Evolutionary conservation across 2,888 invertebrate genomes (phyloP).

Genomic region (Drosophila atroscutellata): DNA sequence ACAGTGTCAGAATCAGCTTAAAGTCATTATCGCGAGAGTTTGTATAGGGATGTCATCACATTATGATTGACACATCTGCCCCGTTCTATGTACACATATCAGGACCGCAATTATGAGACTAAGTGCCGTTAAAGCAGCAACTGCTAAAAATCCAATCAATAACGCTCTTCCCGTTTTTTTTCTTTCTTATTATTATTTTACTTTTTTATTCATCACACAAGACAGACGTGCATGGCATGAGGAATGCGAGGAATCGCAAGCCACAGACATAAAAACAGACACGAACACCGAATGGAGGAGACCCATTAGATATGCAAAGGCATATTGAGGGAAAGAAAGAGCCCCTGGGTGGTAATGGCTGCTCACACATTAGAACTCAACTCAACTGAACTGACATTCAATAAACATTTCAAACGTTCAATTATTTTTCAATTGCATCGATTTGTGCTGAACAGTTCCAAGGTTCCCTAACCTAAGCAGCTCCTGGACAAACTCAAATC

Average conservation of each 20-base stretch:
- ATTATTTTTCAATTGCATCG: constrained; percentile 79
- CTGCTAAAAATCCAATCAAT: constrained; percentile 64
- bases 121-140: constrained; percentile 66
- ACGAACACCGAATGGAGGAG: constrained; percentile 8
- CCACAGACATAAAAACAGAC: constrained; percentile 21
- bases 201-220: constrained; percentile 34
- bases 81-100: constrained; percentile 35
- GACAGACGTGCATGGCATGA: constrained; percentile 56
- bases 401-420: constrained; percentile 76
- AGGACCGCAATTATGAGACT: constrained; percentile 60
- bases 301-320: constrained; percentile 52
- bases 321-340: constrained; percentile 11
- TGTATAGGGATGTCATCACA: constrained; percentile 7
- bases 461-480: constrained; percentile 14
- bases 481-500: constrained; percentile 37
- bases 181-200: constrained; percentile 17
- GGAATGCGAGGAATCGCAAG: constrained; percentile 34
- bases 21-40: constrained; percentile 15
- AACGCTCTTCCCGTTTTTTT: constrained; percentile 40
- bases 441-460: constrained; percentile 44
- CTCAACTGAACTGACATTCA: constrained; percentile 66
- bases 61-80: constrained; percentile 31
- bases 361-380: constrained; percentile 38
- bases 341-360: constrained; percentile 27
- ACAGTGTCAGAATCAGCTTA: constrained; percentile 9